phyloP scores from a whole-genome alignment of 2,888 invertebrate genomes.

The Drosophila anomalata region DNA sequence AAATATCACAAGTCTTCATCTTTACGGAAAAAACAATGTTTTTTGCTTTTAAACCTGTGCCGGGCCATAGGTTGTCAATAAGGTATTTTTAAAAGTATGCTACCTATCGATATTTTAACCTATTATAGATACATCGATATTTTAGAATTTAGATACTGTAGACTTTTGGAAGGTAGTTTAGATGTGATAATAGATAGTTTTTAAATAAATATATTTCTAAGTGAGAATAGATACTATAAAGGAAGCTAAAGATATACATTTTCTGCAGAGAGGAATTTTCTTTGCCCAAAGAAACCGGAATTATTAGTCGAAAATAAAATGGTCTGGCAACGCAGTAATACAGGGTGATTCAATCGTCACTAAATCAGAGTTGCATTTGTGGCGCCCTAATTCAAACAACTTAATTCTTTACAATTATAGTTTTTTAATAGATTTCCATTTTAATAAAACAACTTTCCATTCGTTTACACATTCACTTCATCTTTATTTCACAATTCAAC shows the following conservation, averaged over 20 bases:
- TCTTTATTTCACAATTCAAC: slow-evolving; percentile 61
- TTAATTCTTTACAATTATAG: not conserved
- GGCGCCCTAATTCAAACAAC: not conserved
- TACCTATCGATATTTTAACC: not conserved
- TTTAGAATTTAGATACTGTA: not conserved
- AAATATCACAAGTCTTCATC: slow-evolving; percentile 33
- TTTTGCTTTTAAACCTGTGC: not conserved
- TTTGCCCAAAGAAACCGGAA: no score
- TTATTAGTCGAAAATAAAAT: no score
- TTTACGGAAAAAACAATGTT: not conserved
- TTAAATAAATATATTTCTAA: not conserved
- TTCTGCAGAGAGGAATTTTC: no score
- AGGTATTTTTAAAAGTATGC: not conserved
- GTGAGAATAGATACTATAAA: no score
- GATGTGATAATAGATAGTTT: not conserved
- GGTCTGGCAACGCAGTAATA: not conserved
- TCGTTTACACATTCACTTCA: slow-evolving; percentile 60
- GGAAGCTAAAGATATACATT: no score
- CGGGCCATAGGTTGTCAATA: not conserved
- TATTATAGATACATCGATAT: not conserved
- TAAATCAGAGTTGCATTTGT: not conserved
- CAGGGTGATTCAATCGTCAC: not conserved
- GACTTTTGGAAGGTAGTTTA: not conserved
- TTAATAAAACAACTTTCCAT: not conserved
- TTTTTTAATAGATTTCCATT: not conserved